phyloP scores from a whole-genome alignment of 2,113 vertebrate genomes.

The Larimichthys crocea region DNA sequence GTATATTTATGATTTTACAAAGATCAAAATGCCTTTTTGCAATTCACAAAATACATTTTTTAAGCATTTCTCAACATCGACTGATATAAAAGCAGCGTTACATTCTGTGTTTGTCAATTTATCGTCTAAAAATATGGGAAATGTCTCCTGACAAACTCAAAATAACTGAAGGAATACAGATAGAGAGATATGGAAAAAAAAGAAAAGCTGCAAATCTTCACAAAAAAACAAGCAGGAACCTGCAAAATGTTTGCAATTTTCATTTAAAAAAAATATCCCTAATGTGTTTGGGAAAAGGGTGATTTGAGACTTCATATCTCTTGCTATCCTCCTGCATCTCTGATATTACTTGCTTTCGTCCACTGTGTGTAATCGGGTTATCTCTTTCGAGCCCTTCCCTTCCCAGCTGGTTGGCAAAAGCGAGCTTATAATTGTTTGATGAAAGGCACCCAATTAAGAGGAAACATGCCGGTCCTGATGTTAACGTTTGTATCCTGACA shows the following conservation, averaged over 20 bases:
- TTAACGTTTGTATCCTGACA: slow-evolving; percentile 43
- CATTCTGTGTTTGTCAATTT: not conserved
- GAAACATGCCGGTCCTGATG: slow-evolving; percentile 72
- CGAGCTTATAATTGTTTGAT: slow-evolving; percentile 80
- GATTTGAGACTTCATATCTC: slow-evolving; percentile 63
- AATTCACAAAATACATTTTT: not conserved
- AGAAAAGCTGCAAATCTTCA: not conserved
- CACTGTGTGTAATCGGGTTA: slow-evolving; percentile 64
- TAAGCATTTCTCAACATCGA: not conserved
- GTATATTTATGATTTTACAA: not conserved
- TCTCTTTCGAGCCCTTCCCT: slow-evolving; percentile 74
- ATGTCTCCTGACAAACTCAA: not conserved
- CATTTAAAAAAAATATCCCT: slow-evolving; percentile 28
- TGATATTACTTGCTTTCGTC: slow-evolving; percentile 54
- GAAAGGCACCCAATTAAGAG: slow-evolving; percentile 75
- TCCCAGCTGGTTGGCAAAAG: slow-evolving; percentile 77
- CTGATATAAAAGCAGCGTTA: not conserved
- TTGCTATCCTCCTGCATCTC: slow-evolving; percentile 24
- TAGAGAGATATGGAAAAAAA: not conserved
- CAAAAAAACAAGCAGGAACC: not conserved
- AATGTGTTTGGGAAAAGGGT: slow-evolving; percentile 61
- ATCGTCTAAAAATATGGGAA: not conserved
- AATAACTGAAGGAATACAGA: not conserved
- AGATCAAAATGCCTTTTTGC: not conserved
- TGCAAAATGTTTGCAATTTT: slow-evolving; percentile 26